Base-by-base conservation (phyloP, 2,797 vertebrate genomes). In the Squalus acanthias region DNA sequence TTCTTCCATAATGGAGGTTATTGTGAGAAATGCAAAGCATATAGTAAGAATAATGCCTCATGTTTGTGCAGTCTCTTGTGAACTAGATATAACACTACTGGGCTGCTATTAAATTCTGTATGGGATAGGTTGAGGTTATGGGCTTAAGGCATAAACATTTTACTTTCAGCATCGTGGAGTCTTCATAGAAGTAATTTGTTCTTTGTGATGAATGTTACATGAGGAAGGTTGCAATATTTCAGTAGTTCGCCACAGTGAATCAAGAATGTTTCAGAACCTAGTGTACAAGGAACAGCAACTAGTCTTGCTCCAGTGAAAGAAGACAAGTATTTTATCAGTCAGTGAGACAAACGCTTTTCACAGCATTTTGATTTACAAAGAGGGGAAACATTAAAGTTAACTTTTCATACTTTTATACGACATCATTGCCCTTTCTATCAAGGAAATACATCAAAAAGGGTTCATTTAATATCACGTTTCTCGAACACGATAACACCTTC, bases 401-500 rank as follows among this genome's bases (percentile, higher is more conserved):
- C 50, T 53, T 57, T 63, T 63, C 53, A 63, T 91, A n/a, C 88
- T 63, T 91, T 91, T 63, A 63, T 65, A 91, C 57, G n/a, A 29
- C 60, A 91, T 65, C 88, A 20, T n/a, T 91, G 88, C 29, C 60
- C 60, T 63, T 65, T 4, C 57, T 65, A 65, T 91, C 88, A 65
- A 13, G 60, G 15, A n/a, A 91, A 91, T 13, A 65, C 29, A 91
- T 63, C 60, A 63, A 13, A 15, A 91, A 65, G 88, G 29, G 60
- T n/a, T 91, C 88, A 91, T n/a, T 91, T 65, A 91, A 91, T 63
- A 91, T 65, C 33, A 63, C 13, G 65, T n/a, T 91, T 91, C 53
- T 33, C 87, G 12, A 57, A 5, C 22, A 24, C 12, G 53, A 9
- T 57, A 60, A 89, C 2, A 89, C 87, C 57, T 89, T 10, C 53